These are phyloP conservation scores for Plebejus melissa DNA, from an alignment of 2,888 invertebrate species.

Conservation along the genomic window DNA sequence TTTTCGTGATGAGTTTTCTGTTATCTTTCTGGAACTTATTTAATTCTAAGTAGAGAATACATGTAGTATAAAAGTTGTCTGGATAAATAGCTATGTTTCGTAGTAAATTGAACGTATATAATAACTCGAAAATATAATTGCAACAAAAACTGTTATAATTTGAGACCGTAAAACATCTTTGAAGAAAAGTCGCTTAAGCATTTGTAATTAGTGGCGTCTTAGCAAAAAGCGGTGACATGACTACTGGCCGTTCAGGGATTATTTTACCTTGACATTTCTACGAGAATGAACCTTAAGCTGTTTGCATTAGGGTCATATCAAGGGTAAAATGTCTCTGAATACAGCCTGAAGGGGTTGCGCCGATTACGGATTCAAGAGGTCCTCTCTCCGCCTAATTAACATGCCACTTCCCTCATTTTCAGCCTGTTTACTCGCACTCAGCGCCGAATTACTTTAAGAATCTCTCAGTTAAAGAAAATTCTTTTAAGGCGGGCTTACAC, in stretches of 20 bases:
- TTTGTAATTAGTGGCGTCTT: slow-evolving; percentile 52
- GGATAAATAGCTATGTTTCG: not conserved
- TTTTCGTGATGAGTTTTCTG: too few species aligned
- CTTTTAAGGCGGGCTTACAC: not conserved
- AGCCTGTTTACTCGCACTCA: slow-evolving; percentile 58
- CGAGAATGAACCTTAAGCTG: not conserved
- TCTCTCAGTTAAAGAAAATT: slow-evolving; percentile 36
- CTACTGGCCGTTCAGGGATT: slow-evolving; percentile 30
- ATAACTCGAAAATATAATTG: not conserved
- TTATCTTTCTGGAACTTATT: too few species aligned
- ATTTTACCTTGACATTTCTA: not conserved
- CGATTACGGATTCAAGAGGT: slow-evolving; percentile 66
- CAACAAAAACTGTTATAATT: not conserved
- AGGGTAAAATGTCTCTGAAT: not conserved
- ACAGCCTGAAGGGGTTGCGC: slow-evolving; percentile 46
- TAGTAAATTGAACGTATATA: not conserved
- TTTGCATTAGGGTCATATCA: not conserved
- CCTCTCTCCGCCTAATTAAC: slow-evolving; percentile 58
- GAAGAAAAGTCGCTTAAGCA: not conserved
- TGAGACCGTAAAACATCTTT: not conserved
- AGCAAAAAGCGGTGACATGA: slow-evolving; percentile 50
- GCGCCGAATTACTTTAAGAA: slow-evolving; percentile 51
- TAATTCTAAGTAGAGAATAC: too few species aligned
- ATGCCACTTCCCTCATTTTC: slow-evolving; percentile 51
- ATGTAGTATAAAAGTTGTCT: too few species aligned